A percentile compares a stretch with the other conserved stretches of the same genome.
Conservation (phyloP, 2,113 vertebrate genomes). For the human (Homo sapiens) region GRCh38 chr1:239693501-239694000, state of each 20-base stretch:
- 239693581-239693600: neutral
- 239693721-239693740: neutral
- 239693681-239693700: neutral
- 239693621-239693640: neutral
- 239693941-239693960: neutral
- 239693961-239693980: neutral
- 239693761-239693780: neutral
- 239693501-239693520: neutral
- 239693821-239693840: neutral
- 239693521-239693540: neutral
- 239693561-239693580: neutral
- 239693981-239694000: neutral
- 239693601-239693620: neutral
- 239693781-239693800: neutral
- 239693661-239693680: neutral
- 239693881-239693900: neutral
- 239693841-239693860: neutral
- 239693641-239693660: neutral
- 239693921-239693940: neutral
- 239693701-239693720: accelerated
- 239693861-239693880: neutral
- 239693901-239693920: neutral
- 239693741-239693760: neutral
- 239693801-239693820: neutral
- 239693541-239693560: too few species aligned